phyloP scores from a whole-genome alignment of 2,888 invertebrate genomes.

The Urechis unicinctus region DNA sequence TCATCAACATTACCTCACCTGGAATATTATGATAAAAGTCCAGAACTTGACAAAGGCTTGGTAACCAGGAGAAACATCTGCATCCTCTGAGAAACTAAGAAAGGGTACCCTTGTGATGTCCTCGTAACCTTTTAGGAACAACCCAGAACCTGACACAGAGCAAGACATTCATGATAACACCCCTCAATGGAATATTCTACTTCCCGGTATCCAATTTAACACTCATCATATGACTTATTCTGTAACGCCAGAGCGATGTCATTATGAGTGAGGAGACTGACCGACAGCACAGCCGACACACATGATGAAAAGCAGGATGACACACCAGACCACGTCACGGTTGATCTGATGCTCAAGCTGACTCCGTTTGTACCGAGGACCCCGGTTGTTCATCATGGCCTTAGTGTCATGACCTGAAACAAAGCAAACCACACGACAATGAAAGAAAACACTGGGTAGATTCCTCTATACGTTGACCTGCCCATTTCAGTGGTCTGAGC shows the following conservation, averaged over 20 bases:
- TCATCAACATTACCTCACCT: constrained; percentile 62
- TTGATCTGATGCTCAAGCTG: constrained; percentile 90
- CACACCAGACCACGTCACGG: constrained; percentile 92
- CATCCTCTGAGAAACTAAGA: no score
- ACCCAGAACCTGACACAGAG: no score
- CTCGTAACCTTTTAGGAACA: no score
- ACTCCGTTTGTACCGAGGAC: constrained; percentile 87
- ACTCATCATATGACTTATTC: no score
- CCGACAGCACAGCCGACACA: constrained; percentile 88
- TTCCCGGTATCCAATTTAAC: no score
- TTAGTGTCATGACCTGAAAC: constrained; percentile 85
- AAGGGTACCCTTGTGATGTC: no score
- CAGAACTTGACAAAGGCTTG: constrained; percentile 67
- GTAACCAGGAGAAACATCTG: constrained; percentile 1
- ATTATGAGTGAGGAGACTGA: constrained; percentile 20
- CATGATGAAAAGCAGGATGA: constrained; percentile 78
- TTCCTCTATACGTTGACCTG: not conserved
- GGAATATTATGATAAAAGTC: constrained; percentile 91
- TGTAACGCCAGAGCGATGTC: not conserved
- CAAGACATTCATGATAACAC: no score
- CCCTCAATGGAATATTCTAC: no score
- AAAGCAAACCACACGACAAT: not conserved
- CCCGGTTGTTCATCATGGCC: constrained; percentile 94
- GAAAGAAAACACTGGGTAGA: not conserved
- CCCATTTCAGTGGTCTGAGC: no score